Evolutionary conservation across 37 sponge, comb jelly and placozoan genomes (phyloP).

Genomic region (Oscarella lobularis): DNA sequence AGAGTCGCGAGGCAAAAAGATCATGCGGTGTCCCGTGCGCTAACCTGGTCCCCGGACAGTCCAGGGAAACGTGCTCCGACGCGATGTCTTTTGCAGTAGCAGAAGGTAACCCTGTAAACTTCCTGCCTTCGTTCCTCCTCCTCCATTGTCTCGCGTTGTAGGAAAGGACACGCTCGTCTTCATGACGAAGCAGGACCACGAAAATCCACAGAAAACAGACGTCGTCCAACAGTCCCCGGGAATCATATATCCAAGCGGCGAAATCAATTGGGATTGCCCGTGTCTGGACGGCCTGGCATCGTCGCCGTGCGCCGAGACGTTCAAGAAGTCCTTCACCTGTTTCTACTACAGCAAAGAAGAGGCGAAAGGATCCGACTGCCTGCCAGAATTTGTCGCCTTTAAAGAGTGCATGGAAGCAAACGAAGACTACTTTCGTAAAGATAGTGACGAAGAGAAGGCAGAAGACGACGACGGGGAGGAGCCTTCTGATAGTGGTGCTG

Average conservation of each 20-base stretch:
- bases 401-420: constrained; percentile 53
- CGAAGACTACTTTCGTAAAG: not conserved
- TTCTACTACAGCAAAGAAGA: constrained; percentile 63
- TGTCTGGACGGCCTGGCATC: constrained; percentile 77
- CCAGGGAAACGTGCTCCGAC: too few species aligned
- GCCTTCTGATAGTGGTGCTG: constrained; percentile 7
- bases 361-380: constrained; percentile 64
- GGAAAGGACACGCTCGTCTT: constrained; percentile 65
- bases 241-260: constrained; percentile 65
- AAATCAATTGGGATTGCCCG: constrained; percentile 94
- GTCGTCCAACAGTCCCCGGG: constrained; percentile 47
- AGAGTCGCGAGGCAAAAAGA: too few species aligned
- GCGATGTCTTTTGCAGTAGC: not conserved
- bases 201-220: constrained; percentile 26
- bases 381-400: constrained; percentile 53
- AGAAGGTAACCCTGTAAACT: not conserved
- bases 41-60: too few species aligned
- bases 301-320: constrained; percentile 75
- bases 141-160: constrained; percentile 11
- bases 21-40: too few species aligned
- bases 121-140: not conserved
- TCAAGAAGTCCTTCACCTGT: constrained; percentile 70
- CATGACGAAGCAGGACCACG: constrained; percentile 63
- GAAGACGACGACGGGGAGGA: constrained; percentile 20
- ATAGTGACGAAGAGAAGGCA: constrained; percentile 15